These are phyloP conservation scores for Nebria brevicollis DNA, from an alignment of 2,888 invertebrate species.

Conservation along the genomic window DNA sequence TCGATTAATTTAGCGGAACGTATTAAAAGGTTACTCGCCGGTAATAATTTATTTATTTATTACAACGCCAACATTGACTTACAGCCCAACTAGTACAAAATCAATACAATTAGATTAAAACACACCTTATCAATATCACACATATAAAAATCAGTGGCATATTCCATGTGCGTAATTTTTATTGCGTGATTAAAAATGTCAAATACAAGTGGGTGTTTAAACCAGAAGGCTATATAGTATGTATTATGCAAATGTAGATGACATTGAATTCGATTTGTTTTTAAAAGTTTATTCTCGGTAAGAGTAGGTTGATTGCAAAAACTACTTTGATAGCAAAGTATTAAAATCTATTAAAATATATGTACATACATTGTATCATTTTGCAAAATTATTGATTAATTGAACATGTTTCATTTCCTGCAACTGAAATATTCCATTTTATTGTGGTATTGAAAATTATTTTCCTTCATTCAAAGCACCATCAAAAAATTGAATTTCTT, in stretches of 20 bases:
- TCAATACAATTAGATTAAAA: background rate
- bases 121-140: background rate
- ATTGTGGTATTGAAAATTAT: too few species aligned
- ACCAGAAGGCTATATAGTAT: slow-evolving; percentile 19
- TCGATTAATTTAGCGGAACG: slow-evolving; percentile 35
- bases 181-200: slow-evolving; percentile 12
- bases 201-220: slow-evolving; percentile 15
- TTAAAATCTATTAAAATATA: too few species aligned
- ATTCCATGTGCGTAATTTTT: slow-evolving; percentile 26
- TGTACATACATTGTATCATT: too few species aligned
- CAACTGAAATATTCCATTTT: too few species aligned
- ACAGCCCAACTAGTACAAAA: background rate
- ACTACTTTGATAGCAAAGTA: too few species aligned
- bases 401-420: too few species aligned
- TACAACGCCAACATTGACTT: slow-evolving; percentile 28
- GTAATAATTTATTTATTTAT: slow-evolving; percentile 30
- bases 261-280: slow-evolving; percentile 28
- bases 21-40: slow-evolving; percentile 25
- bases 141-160: slow-evolving; percentile 24
- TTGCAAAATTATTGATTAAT: too few species aligned
- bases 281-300: slow-evolving; percentile 32
- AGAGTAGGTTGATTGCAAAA: slow-evolving; percentile 9
- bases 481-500: too few species aligned
- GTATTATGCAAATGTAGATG: slow-evolving; percentile 27
- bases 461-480: too few species aligned